Percentiles rank a stretch among this genome's conserved stretches.
phyloP scores from a whole-genome alignment of 2,797 vertebrate genomes.

The Etheostoma nigrum region DNA sequence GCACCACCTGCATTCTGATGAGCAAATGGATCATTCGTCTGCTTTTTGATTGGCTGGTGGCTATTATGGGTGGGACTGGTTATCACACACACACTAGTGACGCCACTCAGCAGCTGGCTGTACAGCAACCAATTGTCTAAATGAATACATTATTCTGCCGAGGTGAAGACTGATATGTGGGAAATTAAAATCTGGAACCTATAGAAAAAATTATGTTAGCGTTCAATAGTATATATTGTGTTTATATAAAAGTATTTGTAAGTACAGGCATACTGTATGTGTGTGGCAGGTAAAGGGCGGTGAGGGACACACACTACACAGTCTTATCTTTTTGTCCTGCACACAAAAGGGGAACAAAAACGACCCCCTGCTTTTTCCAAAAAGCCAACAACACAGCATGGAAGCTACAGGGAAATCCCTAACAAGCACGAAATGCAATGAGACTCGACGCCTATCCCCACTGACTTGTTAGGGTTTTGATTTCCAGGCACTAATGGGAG shows the following conservation, averaged over 20 bases:
- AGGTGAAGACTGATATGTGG: constrained; percentile 11
- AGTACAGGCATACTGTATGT: background rate
- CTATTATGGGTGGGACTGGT: constrained; percentile 30
- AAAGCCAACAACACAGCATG: constrained; percentile 80
- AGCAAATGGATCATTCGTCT: constrained; percentile 43
- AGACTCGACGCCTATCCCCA: constrained; percentile 75
- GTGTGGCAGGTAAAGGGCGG: constrained; percentile 15
- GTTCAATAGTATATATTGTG: background rate
- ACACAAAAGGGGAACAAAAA: constrained; percentile 52
- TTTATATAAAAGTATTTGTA: background rate
- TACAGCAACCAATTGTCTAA: constrained; percentile 32
- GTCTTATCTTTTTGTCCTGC: constrained; percentile 38
- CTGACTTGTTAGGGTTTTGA: constrained; percentile 83
- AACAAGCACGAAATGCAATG: constrained; percentile 83
- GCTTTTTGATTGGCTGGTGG: constrained; percentile 52
- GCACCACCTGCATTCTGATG: constrained; percentile 74
- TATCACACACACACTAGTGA: constrained; percentile 33
- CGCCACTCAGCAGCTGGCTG: constrained; percentile 39
- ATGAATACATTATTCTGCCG: constrained; percentile 17
- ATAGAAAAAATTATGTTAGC: background rate
- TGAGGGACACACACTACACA: background rate
- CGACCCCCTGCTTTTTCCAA: constrained; percentile 58
- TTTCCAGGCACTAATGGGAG: constrained; percentile 79
- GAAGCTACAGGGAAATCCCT: constrained; percentile 73
- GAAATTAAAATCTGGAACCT: constrained; percentile 15